Evolutionary conservation across 2,888 invertebrate species (phyloP), one percentile per base, ranked within the genome.

Genomic region (Scaeva pyrastri): DNA sequence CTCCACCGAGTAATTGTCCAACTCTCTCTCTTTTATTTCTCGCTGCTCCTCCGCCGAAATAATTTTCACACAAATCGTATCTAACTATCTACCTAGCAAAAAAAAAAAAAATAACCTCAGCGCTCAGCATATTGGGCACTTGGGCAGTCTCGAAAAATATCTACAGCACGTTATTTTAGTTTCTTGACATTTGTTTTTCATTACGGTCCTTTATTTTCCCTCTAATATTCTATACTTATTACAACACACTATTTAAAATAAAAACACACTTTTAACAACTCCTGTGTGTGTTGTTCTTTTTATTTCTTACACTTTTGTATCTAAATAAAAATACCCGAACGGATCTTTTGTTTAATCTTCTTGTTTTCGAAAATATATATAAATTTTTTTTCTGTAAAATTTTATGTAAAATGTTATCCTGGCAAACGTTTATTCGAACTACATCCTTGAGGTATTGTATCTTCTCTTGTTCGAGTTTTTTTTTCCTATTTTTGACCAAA

Each of bases 161-260:
- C 60, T 74, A 73, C 71, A 78, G 23, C 50, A 73, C 50, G 56
- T 64, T 66, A 83, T 77, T 87, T 88, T 84, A 88, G 88, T 88
- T 88, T 84, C 87, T 87, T 87, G 87, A 73, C 78, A 82, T 84
- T 88, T 84, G 88, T 88, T 88, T 88, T 87, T 88, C 88, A 74
- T 88, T 87, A 87, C 87, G 84, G 88, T 88, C 81, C 84, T 84
- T 87, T 75, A 84, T 75, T 77, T 87, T 75, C 78, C 85, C 76
- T 76, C 68, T 66, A 55, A 52, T 48, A 50, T 55, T 64, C 64
- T 66, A 68, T 60, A 52, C 52, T 58, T 41, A 58, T 58, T 58
- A 66, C 60, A 64, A 26, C 45, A 64, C 64, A 62, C 70, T 68
- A 36, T 62, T 16, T 60, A 55, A 50, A 23, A 41, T 19, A 64